Base-by-base conservation (phyloP, 1,140 invertebrate genomes). In the Nasonia giraulti region DNA sequence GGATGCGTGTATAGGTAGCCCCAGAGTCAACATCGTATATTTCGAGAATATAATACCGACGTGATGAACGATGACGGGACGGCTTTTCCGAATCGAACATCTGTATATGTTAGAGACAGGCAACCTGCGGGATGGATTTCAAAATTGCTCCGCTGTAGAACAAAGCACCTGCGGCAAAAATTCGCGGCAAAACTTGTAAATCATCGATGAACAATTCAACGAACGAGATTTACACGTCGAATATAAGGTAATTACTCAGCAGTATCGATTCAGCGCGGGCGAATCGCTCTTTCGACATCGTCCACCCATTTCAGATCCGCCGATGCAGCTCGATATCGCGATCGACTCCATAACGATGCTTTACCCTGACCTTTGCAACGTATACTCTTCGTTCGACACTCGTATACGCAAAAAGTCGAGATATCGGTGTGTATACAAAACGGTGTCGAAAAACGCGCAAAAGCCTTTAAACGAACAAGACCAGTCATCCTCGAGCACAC, bases 281-380 rank as follows among this genome's bases (percentile, higher is more conserved):
- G 69, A 80, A 69, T 69, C 44, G 78, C 68, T 69, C 78, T 62
- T 80, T 80, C 78, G 44, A 33, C 78, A 44, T 69, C 55, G 55
- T n/a, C 20, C 17, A 20, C 55, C 55, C 55, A 62, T 62, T 31
- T 17, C 23, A 77, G 31, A 31, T 33, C 33, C 2, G 33, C 33
- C 33, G 33, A 4, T 37, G 33, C 33, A 37, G 33, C 33, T 37
- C 44, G 47, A 55, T 77, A 77, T 77, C 75, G 17, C 23, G 47
- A 77, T 55, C n/a, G 40, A 44, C 4, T 33, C 23, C 17, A 40
- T 37, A 37, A 37, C 5, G 33, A 37, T 37, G 33, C 33, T 37
- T 37, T 3, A 37, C 33, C 33, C 3, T 44, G 40, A 44, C 40
- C 40, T 44, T 44, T 44, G 10, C 6, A 8, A 44, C 40, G 40